Conservation (phyloP, 2,888 invertebrate genomes). For the Aphidoletes aphidimyza region DNA sequence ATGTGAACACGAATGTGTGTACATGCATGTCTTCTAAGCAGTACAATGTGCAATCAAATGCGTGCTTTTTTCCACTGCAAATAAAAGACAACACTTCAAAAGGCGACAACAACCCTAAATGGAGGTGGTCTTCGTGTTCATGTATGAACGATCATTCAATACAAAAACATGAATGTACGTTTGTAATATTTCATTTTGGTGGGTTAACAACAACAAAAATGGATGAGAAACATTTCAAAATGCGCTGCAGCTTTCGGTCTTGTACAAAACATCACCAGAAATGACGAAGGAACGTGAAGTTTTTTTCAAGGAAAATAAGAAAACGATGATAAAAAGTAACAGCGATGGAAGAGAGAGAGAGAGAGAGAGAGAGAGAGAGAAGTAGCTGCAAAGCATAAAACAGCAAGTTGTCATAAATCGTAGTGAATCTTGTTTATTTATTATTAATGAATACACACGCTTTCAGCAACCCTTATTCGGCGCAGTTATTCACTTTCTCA, state of each 20-base stretch:
- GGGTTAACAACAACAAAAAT: background rate
- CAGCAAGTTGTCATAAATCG: conserved; percentile 20
- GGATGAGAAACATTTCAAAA: background rate
- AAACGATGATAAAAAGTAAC: background rate
- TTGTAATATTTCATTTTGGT: conserved; percentile 1
- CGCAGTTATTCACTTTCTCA: background rate
- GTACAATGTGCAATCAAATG: no score
- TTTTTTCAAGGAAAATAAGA: no score
- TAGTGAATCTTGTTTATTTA: conserved; percentile 19
- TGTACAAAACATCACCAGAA: background rate
- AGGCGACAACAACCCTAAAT: no score
- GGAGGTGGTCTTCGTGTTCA: background rate
- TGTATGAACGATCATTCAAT: background rate
- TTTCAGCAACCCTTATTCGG: background rate
- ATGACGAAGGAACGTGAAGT: background rate
- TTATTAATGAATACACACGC: conserved; percentile 46
- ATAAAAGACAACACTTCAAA: no score
- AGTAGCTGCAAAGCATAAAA: no score
- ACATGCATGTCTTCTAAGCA: no score
- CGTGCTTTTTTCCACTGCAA: no score
- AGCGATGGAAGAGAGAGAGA: no score
- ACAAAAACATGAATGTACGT: background rate
- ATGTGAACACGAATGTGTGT: no score
- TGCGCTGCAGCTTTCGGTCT: no score
- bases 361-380: no score